A percentile compares a stretch with the other conserved stretches of the same genome.
Evolutionary conservation across 2,888 invertebrate genomes (phyloP).

Genomic region (Acrobasis consociella): DNA sequence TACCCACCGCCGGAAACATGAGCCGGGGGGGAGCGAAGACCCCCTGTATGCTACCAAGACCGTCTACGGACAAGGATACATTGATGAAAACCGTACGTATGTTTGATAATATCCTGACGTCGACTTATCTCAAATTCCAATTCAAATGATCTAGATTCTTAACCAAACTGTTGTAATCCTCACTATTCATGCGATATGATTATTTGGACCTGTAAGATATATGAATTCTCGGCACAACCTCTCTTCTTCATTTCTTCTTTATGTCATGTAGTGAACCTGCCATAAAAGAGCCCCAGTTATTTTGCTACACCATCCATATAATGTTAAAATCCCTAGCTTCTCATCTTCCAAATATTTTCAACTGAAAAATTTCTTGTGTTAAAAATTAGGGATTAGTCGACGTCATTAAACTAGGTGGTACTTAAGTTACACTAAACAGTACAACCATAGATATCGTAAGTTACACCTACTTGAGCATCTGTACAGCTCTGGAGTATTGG

Average conservation of each 20-base stretch:
- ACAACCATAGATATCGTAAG: slow-evolving; percentile 82
- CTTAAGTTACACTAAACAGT: slow-evolving; percentile 53
- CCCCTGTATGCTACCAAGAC: slow-evolving; percentile 82
- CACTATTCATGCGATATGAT: no score
- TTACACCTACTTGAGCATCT: slow-evolving; percentile 65
- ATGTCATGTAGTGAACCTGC: no score
- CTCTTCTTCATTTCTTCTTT: no score
- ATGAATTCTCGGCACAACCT: no score
- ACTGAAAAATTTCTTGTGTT: no score
- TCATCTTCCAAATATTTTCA: slow-evolving; percentile 26
- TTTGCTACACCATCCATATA: no score
- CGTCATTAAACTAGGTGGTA: slow-evolving; percentile 51
- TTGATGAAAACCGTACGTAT: slow-evolving; percentile 82
- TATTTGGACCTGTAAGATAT: no score
- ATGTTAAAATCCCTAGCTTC: no score
- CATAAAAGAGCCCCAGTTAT: no score
- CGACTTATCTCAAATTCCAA: slow-evolving; percentile 45
- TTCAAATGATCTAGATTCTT: slow-evolving; percentile 34
- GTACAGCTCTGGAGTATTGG: slow-evolving; percentile 54
- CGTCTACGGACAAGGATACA: slow-evolving; percentile 79
- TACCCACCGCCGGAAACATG: slow-evolving; percentile 78
- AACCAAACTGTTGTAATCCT: background rate
- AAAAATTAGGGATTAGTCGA: slow-evolving; percentile 53
- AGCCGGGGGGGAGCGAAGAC: slow-evolving; percentile 78
- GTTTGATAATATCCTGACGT: slow-evolving; percentile 47